These are phyloP conservation scores for Stenodema calcarata DNA, from an alignment of 2,888 invertebrate genomes.

Conservation along the genomic window DNA sequence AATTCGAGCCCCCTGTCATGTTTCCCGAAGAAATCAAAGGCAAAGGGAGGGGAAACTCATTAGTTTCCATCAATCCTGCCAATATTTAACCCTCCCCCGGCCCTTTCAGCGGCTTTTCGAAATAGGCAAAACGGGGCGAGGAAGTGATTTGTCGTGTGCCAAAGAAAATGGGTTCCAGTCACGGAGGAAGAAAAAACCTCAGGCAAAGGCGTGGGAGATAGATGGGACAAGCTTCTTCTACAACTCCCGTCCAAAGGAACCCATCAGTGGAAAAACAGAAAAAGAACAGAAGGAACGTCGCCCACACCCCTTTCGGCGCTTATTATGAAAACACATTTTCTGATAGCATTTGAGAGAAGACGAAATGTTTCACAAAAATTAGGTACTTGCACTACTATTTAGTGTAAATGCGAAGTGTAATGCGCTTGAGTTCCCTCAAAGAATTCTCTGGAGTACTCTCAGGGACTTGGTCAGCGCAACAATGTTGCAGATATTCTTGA, in stretches of 20 bases:
- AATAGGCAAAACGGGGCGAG: conserved; percentile 22
- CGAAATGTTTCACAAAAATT: background rate
- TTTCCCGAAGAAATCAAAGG: background rate
- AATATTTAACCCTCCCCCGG: background rate
- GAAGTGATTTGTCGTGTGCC: conserved; percentile 34
- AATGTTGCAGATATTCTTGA: too few species aligned
- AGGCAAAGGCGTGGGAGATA: background rate
- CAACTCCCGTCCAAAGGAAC: background rate
- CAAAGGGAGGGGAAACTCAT: background rate
- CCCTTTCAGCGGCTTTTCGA: background rate
- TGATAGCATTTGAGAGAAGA: too few species aligned
- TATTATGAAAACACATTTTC: too few species aligned
- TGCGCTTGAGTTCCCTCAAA: too few species aligned
- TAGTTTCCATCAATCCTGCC: conserved; percentile 13
- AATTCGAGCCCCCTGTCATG: background rate
- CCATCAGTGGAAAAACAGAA: background rate
- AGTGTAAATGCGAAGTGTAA: too few species aligned
- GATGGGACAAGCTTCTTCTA: background rate
- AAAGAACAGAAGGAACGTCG: too few species aligned
- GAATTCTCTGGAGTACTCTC: too few species aligned
- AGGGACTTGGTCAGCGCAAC: too few species aligned
- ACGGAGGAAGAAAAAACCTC: background rate
- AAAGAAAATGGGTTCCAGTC: conserved; percentile 25
- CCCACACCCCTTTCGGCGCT: too few species aligned
- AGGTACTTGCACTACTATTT: too few species aligned